Evolutionary conservation across 2,888 invertebrate genomes (phyloP).

Genomic region (Nomada fucata): DNA sequence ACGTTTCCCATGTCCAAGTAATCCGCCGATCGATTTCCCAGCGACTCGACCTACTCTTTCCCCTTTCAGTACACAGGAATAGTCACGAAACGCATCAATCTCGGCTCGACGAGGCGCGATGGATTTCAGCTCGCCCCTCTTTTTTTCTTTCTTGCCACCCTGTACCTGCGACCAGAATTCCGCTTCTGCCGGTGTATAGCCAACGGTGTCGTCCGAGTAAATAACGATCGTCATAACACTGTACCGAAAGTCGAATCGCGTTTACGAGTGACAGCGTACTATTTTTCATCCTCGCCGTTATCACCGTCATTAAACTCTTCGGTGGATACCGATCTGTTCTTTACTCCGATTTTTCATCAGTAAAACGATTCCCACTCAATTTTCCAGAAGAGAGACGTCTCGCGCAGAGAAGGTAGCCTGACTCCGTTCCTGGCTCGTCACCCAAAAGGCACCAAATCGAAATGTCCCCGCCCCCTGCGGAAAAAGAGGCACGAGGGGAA

Average conservation of each 20-base stretch:
- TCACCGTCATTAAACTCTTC: not conserved
- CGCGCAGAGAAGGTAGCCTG: not conserved
- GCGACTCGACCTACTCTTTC: slow-evolving; percentile 36
- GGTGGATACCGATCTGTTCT: too few species aligned
- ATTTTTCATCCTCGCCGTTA: too few species aligned
- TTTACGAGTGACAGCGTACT: too few species aligned
- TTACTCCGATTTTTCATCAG: too few species aligned
- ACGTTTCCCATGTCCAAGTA: slow-evolving; percentile 45
- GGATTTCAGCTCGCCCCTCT: slow-evolving; percentile 24
- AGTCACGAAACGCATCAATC: slow-evolving; percentile 58
- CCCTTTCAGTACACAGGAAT: slow-evolving; percentile 42
- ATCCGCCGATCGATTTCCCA: slow-evolving; percentile 52
- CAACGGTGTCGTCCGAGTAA: too few species aligned
- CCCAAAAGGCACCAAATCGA: slow-evolving; percentile 27
- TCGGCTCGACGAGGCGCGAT: slow-evolving; percentile 43
- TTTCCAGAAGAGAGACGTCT: not conserved
- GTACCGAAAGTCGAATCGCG: too few species aligned
- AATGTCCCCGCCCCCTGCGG: not conserved
- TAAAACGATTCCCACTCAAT: too few species aligned
- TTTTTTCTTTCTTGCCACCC: too few species aligned
- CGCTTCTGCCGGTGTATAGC: not conserved
- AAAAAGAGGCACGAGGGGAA: slow-evolving; percentile 19
- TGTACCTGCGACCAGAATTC: not conserved
- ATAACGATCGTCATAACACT: too few species aligned
- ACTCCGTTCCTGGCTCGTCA: slow-evolving; percentile 7